Base-by-base conservation (phyloP, 92 coral and sea anemone species). In the Porites divaricata region DNA sequence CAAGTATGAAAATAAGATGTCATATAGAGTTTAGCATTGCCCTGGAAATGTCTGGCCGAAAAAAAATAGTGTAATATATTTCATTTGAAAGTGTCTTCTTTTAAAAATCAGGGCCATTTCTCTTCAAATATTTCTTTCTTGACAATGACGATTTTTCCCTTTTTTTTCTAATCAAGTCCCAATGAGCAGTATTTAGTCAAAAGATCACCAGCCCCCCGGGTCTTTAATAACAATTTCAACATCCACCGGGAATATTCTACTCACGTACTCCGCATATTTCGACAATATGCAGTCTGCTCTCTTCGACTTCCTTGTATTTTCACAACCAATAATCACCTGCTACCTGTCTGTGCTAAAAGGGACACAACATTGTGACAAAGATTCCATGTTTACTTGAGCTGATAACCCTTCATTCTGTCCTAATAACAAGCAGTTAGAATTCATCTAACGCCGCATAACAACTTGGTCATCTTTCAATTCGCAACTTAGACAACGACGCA, bases 211-310 rank as follows among this genome's bases (percentile, higher is more conserved):
- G 74, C 61, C 26, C 20, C 28, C 1, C 49, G 9, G 52, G 17
- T 35, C 62, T 66, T 11, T 56, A 19, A 54, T 54, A 11, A 54
- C 16, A 9, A 54, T 54, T 53, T 9, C 15, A 53, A 9, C 58
- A 53, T 14, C 15, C 15, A 14, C 59, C n/a, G n/a, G 10, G 28
- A 8, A 51, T 63, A 20, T 80, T 80, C 68, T 13, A 41, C 24
- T 70, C 85, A 69, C 85, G 77, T 80, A 80, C 49, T 13, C n/a
- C 63, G 51, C 24, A 24, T 35, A 35, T 35, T 35, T 35, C 45
- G 5, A 6, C 45, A 35, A 35, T 35, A 35, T 35, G 3, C 45
- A 5, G 45, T 35, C 45, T 4, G 45, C 45, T 35, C 45, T 35
- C 65, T 61, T 12, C 8, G 9, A 65, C 73, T 49, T 9, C 84